These are phyloP conservation scores for Hippocampus barbouri DNA, from an alignment of 2,113 vertebrate species.

Conservation along the genomic window DNA sequence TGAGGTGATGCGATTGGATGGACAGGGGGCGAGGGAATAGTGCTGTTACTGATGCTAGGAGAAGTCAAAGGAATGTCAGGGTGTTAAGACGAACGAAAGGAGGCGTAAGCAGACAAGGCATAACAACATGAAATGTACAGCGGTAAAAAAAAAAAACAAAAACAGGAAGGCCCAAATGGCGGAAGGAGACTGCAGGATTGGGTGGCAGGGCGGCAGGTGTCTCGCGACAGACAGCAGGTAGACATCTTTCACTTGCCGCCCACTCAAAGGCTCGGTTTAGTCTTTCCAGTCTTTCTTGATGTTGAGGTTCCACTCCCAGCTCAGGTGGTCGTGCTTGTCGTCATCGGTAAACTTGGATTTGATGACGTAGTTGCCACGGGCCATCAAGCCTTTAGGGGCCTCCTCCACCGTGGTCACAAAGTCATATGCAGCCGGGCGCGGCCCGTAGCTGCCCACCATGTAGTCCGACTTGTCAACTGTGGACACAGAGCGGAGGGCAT, in stretches of 20 bases:
- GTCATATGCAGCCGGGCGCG: conserved; percentile 81
- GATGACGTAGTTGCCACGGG: conserved; percentile 86
- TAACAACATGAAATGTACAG: conserved; percentile 49
- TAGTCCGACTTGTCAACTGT: conserved; percentile 90
- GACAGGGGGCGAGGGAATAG: neutral
- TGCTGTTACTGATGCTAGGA: conserved; percentile 37
- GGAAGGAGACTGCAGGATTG: conserved; percentile 8
- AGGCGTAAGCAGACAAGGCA: conserved; percentile 34
- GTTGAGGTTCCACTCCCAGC: conserved; percentile 95
- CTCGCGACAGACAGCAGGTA: neutral
- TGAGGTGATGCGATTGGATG: neutral
- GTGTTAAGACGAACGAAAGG: conserved; percentile 15
- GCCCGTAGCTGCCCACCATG: conserved; percentile 96
- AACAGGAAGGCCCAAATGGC: neutral
- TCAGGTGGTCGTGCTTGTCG: conserved; percentile 89
- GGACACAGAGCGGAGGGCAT: neutral
- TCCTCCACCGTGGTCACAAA: conserved; percentile 89
- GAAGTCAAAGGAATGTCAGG: conserved; percentile 27
- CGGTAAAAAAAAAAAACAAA: conserved; percentile 23
- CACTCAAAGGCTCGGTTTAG: conserved; percentile 63
- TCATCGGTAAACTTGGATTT: conserved; percentile 94
- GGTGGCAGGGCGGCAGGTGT: conserved; percentile 6
- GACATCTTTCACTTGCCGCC: conserved; percentile 11
- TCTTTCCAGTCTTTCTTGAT: conserved; percentile 96
- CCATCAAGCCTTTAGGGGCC: conserved; percentile 86